phyloP scores from a whole-genome alignment of 2,797 vertebrate genomes.

The Eptatretus atami region DNA sequence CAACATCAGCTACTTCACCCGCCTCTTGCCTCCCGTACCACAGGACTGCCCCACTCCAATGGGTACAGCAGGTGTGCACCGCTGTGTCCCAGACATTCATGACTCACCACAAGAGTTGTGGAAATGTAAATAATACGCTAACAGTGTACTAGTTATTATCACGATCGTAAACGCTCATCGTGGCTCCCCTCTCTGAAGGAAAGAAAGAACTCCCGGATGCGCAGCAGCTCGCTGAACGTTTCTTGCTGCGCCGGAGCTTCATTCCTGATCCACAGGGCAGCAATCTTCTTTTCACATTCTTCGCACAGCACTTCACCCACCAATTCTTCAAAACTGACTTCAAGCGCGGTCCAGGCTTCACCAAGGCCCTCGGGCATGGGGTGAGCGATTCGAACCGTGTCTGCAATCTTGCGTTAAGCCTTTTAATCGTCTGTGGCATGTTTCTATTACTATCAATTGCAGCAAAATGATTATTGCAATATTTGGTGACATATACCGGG shows the following conservation, averaged over 20 bases:
- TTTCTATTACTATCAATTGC: too few relatives aligned
- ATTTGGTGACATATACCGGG: too few relatives aligned
- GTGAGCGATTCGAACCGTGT: conserved; percentile 17
- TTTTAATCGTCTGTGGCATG: too few relatives aligned
- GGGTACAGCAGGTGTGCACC: conserved; percentile 51
- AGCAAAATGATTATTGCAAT: too few relatives aligned
- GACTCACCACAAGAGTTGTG: neutral
- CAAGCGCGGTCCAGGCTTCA: conserved; percentile 59
- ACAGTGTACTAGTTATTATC: conserved; percentile 15
- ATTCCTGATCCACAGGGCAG: conserved; percentile 70
- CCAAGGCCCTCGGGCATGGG: conserved; percentile 37
- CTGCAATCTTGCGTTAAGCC: too few relatives aligned
- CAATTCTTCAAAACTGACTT: conserved; percentile 80
- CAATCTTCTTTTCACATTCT: conserved; percentile 85
- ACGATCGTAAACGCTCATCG: neutral
- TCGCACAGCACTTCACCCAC: conserved; percentile 86
- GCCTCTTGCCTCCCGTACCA: conserved; percentile 50
- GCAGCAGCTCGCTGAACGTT: conserved; percentile 39
- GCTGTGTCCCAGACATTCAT: neutral
- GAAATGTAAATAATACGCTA: conserved; percentile 8
- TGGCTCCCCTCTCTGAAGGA: conserved; percentile 18
- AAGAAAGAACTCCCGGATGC: conserved; percentile 57
- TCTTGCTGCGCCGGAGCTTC: conserved; percentile 42
- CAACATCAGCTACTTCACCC: conserved; percentile 65
- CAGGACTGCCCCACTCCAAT: conserved; percentile 65